Base-by-base conservation (phyloP, 2,797 vertebrate species). In the Megaceryle alcyon region DNA sequence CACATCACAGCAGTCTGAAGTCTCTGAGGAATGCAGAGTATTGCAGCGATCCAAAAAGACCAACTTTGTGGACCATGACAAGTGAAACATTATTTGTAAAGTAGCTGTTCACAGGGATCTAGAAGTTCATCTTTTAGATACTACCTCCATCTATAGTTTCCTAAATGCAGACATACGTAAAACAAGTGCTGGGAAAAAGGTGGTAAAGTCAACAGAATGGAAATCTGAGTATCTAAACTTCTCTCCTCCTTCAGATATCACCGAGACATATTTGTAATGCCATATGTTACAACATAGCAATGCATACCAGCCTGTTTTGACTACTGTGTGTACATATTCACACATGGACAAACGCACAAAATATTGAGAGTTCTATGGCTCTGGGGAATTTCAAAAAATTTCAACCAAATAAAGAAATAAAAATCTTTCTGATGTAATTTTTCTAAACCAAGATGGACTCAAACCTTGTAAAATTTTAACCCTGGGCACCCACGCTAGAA, bases 191-290 rank as follows among this genome's bases (percentile, higher is more conserved):
- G 22, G 6, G 48, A n/a, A 86, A 88, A 77, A 72, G 72, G 83
- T 92, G 26, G 44, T 66, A 71, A 22, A 57, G 48, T 49, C 66
- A 77, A 77, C 26, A 89, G 60, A 61, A 39, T 43, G 68, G 59
- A 92, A 96, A 84, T 79, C 73, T 68, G 75, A 92, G 64, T 70
- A 53, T 46, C 86, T 94, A 82, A 86, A 87, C 68, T 82, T 93
- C 56, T 48, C 60, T 94, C 84, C 44, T 88, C 66, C 79, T 77
- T 44, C 84, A 78, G 61, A 94, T 87, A 61, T 56, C 78, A 13
- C 78, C n/a, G 68, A 78, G 81, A 94, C 87, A 57, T 92, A 68
- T 92, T 85, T 94, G 88, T 54, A 77, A 87, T 71, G 68, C 93
- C 90, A 65, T 93, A 88, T 91, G 94, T 75, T 94, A 60, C 1